Evolutionary conservation across 1,140 invertebrate genomes (phyloP).

Genomic region (Nymphalis io): DNA sequence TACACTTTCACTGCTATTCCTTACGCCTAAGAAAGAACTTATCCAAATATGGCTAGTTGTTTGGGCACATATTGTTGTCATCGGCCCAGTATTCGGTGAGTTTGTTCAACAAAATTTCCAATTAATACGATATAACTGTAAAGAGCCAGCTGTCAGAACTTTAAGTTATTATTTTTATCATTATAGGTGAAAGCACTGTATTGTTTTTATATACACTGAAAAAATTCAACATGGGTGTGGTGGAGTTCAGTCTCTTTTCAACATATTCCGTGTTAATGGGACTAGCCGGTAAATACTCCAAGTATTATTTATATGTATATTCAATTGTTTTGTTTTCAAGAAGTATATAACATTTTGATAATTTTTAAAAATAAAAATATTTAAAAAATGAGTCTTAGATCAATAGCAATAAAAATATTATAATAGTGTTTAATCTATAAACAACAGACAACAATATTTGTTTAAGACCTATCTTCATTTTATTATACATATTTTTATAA

Average conservation of each 20-base stretch:
- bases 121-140: not conserved
- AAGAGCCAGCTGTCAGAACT: not conserved
- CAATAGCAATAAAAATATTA: no score
- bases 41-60: constrained; percentile 71
- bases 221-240: constrained; percentile 66
- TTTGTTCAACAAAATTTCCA: constrained; percentile 9
- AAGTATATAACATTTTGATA: no score
- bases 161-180: constrained; percentile 23
- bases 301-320: no score
- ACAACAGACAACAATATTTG: no score
- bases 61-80: constrained; percentile 72
- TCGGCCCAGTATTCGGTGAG: constrained; percentile 79
- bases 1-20: constrained; percentile 73
- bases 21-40: constrained; percentile 57
- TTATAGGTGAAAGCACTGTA: constrained; percentile 66
- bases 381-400: no score
- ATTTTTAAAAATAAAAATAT: no score
- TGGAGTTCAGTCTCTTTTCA: constrained; percentile 69
- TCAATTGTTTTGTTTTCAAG: no score
- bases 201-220: constrained; percentile 64
- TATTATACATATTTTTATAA: no score
- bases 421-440: no score
- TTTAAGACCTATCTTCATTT: no score
- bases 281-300: constrained; percentile 58
- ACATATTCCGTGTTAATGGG: constrained; percentile 69